These are phyloP conservation scores for rat (Rattus norvegicus) DNA, from an alignment of 2,113 vertebrate genomes.

Conservation along the genomic window DNA sequence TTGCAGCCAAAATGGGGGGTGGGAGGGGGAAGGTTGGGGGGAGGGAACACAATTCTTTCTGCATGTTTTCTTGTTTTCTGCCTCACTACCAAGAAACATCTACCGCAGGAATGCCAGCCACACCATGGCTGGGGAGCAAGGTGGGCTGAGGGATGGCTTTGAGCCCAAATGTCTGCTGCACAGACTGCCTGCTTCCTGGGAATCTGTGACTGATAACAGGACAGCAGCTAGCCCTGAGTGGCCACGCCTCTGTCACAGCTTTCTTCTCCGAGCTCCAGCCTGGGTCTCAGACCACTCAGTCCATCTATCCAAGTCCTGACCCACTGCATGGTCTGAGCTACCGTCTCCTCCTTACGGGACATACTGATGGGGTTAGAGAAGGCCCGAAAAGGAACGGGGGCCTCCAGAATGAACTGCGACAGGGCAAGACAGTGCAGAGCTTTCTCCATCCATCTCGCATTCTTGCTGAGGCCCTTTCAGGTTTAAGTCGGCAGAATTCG, in stretches of 20 bases:
- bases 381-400: neutral
- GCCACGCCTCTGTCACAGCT: neutral
- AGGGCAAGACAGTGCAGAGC: neutral
- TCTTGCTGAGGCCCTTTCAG: neutral
- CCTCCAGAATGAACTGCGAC: too few relatives aligned
- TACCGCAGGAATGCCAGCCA: neutral
- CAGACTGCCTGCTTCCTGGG: neutral
- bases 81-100: slow-evolving; percentile 19
- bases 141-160: neutral
- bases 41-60: neutral
- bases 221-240: neutral
- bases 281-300: neutral
- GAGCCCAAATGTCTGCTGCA: neutral
- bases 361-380: neutral
- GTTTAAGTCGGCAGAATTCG: neutral
- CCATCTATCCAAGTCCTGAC: neutral
- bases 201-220: neutral
- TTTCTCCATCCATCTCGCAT: neutral
- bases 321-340: neutral
- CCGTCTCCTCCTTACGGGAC: neutral
- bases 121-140: neutral
- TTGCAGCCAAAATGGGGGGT: neutral
- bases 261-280: neutral
- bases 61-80: slow-evolving; percentile 62
- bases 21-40: too few relatives aligned